These are phyloP conservation scores for Battus philenor DNA, from an alignment of 1,140 invertebrate genomes.

Conservation along the genomic window DNA sequence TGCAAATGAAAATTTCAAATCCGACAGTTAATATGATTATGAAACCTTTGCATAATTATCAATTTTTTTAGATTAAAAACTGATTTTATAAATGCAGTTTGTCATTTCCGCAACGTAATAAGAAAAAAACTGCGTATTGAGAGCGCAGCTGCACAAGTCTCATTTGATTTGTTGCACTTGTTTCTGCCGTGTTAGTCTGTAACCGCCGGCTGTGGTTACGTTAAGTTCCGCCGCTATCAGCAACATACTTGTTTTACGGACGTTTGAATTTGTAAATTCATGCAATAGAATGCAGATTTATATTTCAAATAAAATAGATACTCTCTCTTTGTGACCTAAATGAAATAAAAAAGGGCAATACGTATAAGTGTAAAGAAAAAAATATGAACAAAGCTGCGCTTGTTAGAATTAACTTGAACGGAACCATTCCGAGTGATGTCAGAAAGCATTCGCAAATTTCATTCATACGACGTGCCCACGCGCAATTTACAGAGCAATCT, in stretches of 20 bases:
- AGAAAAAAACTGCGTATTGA: no score
- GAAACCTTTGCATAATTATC: no score
- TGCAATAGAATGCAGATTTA: slow-evolving; percentile 1
- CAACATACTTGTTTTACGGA: slow-evolving; percentile 4
- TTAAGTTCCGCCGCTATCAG: slow-evolving; percentile 2
- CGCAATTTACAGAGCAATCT: slow-evolving; percentile 48
- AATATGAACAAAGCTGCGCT: no score
- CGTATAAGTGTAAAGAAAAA: no score
- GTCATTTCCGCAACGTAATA: no score
- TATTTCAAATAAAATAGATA: no score
- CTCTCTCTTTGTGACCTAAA: no score
- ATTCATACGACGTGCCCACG: slow-evolving; percentile 59
- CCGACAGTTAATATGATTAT: no score
- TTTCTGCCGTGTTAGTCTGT: slow-evolving; percentile 18
- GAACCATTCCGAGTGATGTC: slow-evolving; percentile 23
- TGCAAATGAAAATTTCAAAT: no score
- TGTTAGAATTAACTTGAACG: not conserved
- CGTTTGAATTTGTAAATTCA: not conserved
- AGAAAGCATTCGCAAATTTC: slow-evolving; percentile 42
- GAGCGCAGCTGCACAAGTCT: slow-evolving; percentile 31
- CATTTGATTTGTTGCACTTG: slow-evolving; percentile 28
- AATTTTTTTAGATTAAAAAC: no score
- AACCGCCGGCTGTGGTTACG: slow-evolving; percentile 4
- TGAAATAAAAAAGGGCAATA: no score
- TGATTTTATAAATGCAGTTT: no score